Evolutionary conservation across 2,888 invertebrate species (phyloP).

Genomic region (Patella ulyssiponensis): DNA sequence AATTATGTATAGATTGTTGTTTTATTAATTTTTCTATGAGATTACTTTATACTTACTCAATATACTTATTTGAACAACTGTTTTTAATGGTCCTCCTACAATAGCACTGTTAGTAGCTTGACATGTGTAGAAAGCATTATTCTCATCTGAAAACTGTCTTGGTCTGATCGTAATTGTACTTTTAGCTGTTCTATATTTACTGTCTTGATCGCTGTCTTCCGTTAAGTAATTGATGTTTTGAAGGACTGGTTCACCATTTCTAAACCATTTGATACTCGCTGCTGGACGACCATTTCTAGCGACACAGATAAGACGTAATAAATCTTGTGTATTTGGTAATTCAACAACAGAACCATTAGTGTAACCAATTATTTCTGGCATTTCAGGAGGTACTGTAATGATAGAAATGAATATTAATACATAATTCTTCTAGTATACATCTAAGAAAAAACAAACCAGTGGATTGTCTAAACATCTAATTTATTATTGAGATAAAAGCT

Average conservation of each 20-base stretch:
- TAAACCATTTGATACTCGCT: conserved; percentile 82
- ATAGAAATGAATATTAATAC: conserved; percentile 3
- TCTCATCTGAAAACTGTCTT: conserved; percentile 83
- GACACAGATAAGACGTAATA: conserved; percentile 88
- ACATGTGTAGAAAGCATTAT: conserved; percentile 93
- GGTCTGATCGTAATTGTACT: conserved; percentile 88
- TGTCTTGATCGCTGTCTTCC: conserved; percentile 37
- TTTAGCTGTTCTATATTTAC: conserved; percentile 72
- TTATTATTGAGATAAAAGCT: too few relatives aligned
- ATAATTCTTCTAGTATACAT: too few relatives aligned
- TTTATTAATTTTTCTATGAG: too few relatives aligned
- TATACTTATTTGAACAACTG: conserved; percentile 89
- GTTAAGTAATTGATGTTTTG: conserved; percentile 85
- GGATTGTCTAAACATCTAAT: too few relatives aligned
- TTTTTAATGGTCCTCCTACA: conserved; percentile 85
- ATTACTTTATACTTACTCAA: conserved; percentile 82
- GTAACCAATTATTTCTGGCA: conserved; percentile 93
- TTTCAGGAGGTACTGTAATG: conserved; percentile 88
- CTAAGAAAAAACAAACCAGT: too few relatives aligned
- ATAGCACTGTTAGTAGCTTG: conserved; percentile 91
- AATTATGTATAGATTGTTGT: too few relatives aligned
- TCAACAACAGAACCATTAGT: conserved; percentile 87
- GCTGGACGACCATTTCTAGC: conserved; percentile 96
- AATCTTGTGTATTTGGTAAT: conserved; percentile 87
- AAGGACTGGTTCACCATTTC: conserved; percentile 89